Conservation (phyloP, 2,888 invertebrate genomes). For the Thalpophila matura region DNA sequence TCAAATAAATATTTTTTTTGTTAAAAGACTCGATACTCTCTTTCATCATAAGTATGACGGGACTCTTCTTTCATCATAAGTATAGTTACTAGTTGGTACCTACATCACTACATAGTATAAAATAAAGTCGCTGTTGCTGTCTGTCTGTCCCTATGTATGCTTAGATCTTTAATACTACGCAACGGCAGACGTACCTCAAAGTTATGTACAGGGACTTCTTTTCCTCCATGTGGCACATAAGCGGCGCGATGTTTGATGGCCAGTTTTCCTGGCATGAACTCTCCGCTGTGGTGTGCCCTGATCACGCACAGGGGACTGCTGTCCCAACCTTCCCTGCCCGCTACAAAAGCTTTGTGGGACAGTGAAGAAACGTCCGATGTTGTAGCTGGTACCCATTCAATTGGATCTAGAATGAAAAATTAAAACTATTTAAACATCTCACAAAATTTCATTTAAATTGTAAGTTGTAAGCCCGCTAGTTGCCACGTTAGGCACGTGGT, state of each 20-base stretch:
- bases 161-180: too few relatives aligned
- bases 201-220: slow-evolving; percentile 84
- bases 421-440: not conserved
- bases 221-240: slow-evolving; percentile 79
- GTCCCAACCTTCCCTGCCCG: slow-evolving; percentile 86
- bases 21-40: too few relatives aligned
- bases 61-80: too few relatives aligned
- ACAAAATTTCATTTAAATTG: not conserved
- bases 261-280: slow-evolving; percentile 84
- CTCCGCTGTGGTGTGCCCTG: slow-evolving; percentile 82
- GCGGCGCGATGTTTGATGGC: slow-evolving; percentile 81
- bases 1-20: too few relatives aligned
- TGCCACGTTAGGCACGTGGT: too few relatives aligned
- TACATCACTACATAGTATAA: too few relatives aligned
- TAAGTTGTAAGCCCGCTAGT: too few relatives aligned
- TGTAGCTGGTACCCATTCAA: slow-evolving; percentile 82
- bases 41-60: too few relatives aligned
- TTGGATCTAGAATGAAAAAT: slow-evolving; percentile 60
- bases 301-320: slow-evolving; percentile 85
- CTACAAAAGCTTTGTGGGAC: slow-evolving; percentile 77
- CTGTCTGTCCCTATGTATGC: too few relatives aligned
- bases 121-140: too few relatives aligned
- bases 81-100: too few relatives aligned
- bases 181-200: slow-evolving; percentile 85
- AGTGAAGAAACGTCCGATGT: slow-evolving; percentile 71